Percentiles rank a stretch among this genome's conserved stretches.
Conservation (phyloP, 2,797 vertebrate genomes). For the Acrossocheilus fasciatus region DNA sequence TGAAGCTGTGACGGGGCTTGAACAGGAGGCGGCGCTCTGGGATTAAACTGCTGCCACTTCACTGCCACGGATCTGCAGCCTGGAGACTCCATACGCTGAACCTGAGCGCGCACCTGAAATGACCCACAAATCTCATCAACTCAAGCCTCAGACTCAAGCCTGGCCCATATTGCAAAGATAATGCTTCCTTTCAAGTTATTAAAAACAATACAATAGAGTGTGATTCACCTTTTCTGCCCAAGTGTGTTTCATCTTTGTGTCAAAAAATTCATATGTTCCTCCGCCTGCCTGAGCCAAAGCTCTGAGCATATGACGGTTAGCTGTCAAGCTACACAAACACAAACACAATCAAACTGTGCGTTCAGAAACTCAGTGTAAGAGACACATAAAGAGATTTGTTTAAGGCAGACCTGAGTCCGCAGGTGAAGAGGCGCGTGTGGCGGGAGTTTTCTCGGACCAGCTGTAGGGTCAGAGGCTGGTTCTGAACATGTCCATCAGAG, state of each 20-base stretch:
- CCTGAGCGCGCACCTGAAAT: constrained; percentile 80
- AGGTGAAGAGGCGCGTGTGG: constrained; percentile 87
- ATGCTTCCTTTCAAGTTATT: not conserved
- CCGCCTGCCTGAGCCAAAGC: constrained; percentile 84
- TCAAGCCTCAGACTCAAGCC: not conserved
- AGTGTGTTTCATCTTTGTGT: constrained; percentile 83
- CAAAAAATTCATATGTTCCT: constrained; percentile 88
- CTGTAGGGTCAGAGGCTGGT: constrained; percentile 77
- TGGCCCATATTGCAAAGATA: not conserved
- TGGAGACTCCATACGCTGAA: constrained; percentile 76
- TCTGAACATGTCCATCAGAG: constrained; percentile 89
- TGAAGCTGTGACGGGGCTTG: constrained; percentile 85
- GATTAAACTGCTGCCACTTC: constrained; percentile 87
- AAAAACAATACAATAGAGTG: not conserved
- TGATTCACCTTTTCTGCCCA: constrained; percentile 86
- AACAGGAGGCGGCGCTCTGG: constrained; percentile 66
- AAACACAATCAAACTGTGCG: constrained; percentile 11
- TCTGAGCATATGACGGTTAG: constrained; percentile 88
- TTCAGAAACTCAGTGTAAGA: not conserved
- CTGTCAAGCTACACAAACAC: constrained; percentile 77
- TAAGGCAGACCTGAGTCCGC: constrained; percentile 82
- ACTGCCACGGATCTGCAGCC: constrained; percentile 86
- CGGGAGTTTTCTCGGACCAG: constrained; percentile 75
- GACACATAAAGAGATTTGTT: not conserved
- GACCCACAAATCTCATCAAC: not conserved